A percentile compares a stretch with the other conserved stretches of the same genome.
Conservation (phyloP, 2,113 vertebrate species). For the Hippolais icterina region DNA sequence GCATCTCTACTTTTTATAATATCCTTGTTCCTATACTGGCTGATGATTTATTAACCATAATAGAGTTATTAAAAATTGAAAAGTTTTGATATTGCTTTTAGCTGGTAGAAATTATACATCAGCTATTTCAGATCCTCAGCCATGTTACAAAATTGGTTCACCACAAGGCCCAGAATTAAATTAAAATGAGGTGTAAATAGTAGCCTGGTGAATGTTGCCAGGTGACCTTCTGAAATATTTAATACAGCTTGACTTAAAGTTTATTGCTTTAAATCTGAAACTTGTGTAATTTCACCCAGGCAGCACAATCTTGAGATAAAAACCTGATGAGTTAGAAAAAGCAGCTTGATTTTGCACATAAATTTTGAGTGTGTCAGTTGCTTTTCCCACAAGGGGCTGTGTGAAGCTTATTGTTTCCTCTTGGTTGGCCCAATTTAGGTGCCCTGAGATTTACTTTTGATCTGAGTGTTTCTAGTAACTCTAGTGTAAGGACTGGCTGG, state of each 20-base stretch:
- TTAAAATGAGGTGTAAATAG: background rate
- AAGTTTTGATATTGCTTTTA: background rate
- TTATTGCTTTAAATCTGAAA: conserved; percentile 5
- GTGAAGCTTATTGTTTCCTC: background rate
- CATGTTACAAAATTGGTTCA: background rate
- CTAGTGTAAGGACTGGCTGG: background rate
- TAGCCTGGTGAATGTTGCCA: background rate
- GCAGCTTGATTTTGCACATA: background rate
- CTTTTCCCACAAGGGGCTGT: background rate
- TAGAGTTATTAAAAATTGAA: conserved; percentile 13
- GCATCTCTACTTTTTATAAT: background rate
- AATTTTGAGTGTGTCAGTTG: background rate
- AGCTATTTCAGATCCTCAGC: background rate
- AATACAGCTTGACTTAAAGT: background rate
- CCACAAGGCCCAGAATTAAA: background rate
- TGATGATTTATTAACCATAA: conserved; percentile 2
- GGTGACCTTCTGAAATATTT: conserved; percentile 52
- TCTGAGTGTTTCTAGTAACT: background rate
- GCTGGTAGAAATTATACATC: background rate
- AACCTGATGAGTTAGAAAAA: background rate
- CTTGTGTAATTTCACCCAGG: background rate
- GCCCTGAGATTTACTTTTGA: background rate
- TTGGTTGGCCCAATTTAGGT: background rate
- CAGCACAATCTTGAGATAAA: background rate
- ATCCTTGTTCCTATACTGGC: background rate